A percentile compares a stretch with the other conserved stretches of the same genome.
These are phyloP conservation scores for Diarsia rubi DNA, from an alignment of 2,888 invertebrate genomes.

Conservation along the genomic window DNA sequence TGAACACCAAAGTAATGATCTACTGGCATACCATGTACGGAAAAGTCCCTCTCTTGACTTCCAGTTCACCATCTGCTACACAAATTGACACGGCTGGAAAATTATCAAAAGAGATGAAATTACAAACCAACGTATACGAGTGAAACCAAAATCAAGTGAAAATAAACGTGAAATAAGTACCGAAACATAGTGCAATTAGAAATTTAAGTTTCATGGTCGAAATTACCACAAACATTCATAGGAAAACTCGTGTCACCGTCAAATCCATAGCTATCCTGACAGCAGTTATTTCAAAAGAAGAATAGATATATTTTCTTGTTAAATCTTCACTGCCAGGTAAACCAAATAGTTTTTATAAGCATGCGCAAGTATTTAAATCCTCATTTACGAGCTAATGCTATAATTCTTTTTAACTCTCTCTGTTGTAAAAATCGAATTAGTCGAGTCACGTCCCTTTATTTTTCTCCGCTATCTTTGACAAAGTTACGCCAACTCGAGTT, in stretches of 20 bases:
- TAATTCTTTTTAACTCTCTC: constrained; percentile 64
- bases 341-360: constrained; percentile 39
- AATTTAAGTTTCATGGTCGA: constrained; percentile 78
- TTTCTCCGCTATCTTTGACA: constrained; percentile 89
- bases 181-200: constrained; percentile 75
- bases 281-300: constrained; percentile 82
- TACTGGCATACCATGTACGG: constrained; percentile 81
- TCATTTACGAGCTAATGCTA: constrained; percentile 47
- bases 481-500: constrained; percentile 86
- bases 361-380: constrained; percentile 47
- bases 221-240: constrained; percentile 69
- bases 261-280: constrained; percentile 73
- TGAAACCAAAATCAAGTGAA: constrained; percentile 15
- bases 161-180: constrained; percentile 67
- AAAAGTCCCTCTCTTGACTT: constrained; percentile 78
- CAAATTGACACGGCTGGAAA: constrained; percentile 70
- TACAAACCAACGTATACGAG: constrained; percentile 1
- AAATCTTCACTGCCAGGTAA: constrained; percentile 57
- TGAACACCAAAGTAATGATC: constrained; percentile 20
- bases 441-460: constrained; percentile 89
- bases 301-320: constrained; percentile 70
- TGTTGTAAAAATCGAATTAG: constrained; percentile 85
- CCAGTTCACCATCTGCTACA: constrained; percentile 75
- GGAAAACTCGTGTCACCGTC: constrained; percentile 70
- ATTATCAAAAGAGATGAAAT: constrained; percentile 38